Evolutionary conservation across 2,113 vertebrate species (phyloP).

Genomic region (Rallus limicola): DNA sequence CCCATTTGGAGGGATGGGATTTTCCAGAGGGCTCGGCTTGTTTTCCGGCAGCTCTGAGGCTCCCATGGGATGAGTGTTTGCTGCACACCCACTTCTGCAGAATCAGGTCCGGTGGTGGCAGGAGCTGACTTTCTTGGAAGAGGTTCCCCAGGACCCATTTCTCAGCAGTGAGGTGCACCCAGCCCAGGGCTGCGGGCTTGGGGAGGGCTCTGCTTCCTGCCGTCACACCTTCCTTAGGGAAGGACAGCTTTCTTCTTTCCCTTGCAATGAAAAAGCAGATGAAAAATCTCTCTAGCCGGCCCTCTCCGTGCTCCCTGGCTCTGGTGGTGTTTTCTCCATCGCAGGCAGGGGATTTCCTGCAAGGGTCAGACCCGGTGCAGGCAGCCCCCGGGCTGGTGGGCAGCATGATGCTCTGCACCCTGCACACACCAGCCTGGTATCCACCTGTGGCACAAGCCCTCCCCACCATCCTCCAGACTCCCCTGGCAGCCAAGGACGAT

Average conservation of each 20-base stretch:
- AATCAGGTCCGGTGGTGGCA: neutral
- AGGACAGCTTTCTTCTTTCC: neutral
- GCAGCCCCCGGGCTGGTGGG: neutral
- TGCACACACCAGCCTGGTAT: neutral
- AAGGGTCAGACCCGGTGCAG: neutral
- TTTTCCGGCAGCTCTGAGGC: neutral
- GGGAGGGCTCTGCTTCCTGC: neutral
- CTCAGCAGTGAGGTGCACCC: accelerated
- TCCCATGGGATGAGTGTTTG: neutral
- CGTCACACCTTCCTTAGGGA: accelerated
- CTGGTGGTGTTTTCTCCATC: accelerated
- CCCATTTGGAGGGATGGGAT: neutral
- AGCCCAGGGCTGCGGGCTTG: accelerated
- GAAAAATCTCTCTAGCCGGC: neutral
- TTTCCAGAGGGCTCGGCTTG: neutral
- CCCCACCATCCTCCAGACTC: neutral
- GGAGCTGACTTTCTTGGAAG: neutral
- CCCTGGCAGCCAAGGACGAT: neutral
- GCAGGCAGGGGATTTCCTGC: neutral
- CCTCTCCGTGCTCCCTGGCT: accelerated
- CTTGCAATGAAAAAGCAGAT: too few relatives aligned
- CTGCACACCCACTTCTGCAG: neutral
- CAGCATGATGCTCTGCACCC: neutral
- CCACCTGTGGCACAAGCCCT: neutral
- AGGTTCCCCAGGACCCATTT: accelerated